phyloP scores from a whole-genome alignment of 2,888 invertebrate species.

The Athetis lepigone region DNA sequence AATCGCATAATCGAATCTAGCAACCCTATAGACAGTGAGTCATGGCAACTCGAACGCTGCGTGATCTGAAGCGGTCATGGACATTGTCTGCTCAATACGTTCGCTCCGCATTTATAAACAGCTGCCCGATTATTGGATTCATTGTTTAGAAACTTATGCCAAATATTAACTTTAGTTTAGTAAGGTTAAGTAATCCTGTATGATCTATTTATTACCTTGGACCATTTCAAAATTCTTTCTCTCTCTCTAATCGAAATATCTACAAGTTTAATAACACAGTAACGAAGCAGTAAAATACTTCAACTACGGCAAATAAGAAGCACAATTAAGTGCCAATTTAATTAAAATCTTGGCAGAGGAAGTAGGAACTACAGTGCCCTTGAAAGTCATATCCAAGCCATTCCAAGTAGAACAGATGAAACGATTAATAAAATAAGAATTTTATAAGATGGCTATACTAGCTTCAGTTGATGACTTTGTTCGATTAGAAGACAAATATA shows the following conservation, averaged over 20 bases:
- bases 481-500: too few relatives aligned
- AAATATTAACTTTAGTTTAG: constrained; percentile 30
- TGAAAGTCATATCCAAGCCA: constrained; percentile 5
- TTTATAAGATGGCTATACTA: background rate
- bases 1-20: constrained; percentile 35
- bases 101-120: constrained; percentile 64
- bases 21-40: constrained; percentile 58
- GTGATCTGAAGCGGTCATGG: constrained; percentile 61
- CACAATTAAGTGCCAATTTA: constrained; percentile 30
- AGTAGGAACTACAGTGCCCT: constrained; percentile 18
- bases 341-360: constrained; percentile 33
- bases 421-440: background rate
- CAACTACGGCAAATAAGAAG: background rate
- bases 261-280: too few relatives aligned
- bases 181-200: too few relatives aligned
- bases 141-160: constrained; percentile 41
- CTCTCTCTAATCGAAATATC: too few relatives aligned
- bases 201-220: background rate
- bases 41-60: constrained; percentile 43
- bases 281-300: background rate
- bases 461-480: too few relatives aligned
- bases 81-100: constrained; percentile 61
- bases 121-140: constrained; percentile 47
- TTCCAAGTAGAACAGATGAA: constrained; percentile 1
- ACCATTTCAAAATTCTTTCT: too few relatives aligned